Evolutionary conservation across 2,888 invertebrate species (phyloP), one percentile per base, ranked within the genome.

Genomic region (Caenorhabditis drosophilae): DNA sequence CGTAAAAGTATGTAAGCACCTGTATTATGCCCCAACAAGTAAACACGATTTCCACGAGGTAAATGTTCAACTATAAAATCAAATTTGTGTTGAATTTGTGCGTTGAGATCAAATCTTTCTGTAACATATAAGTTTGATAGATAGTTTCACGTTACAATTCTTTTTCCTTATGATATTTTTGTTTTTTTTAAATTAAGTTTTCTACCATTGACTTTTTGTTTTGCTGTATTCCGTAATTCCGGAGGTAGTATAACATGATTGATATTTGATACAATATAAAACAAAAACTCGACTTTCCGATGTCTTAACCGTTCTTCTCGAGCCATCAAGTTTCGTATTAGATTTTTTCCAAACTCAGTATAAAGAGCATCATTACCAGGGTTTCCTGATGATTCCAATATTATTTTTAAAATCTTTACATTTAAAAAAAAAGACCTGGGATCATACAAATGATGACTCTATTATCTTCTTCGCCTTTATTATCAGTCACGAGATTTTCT

Each of bases 361-460:
- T 80, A 80, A 49, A 80, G 79, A 6, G 69, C 70, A 16, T 80
- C 80, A 67, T 80, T 80, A n/a, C 79, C 79, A 7, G 79, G 79
- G 45, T 79, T 79, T 2, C 79, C 79, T 73, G 56, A 9, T 50
- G n/a, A n/a, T n/a, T n/a, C 41, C 20, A 9, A 11, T 38, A 6
- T 38, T 38, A 15, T 15, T 22, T 11, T 11, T 25, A 44, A 44
- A 38, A 38, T 38, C 6, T 38, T 11, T 11, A 11, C n/a, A 11
- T 16, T 38, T 6, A 11, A 38, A 11, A 6, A 38, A 11, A 38
- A 6, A 11, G 27, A 75, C 73, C 75, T 63, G 75, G 76, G 46
- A 76, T 74, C 64, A 76, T 61, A 9, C 73, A 61, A 31, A 76
- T 74, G 22, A 74, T 66, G 9, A 70, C 58, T 11, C 75, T 36